These are phyloP conservation scores for Coelinius sp. DNA, from an alignment of 2,888 invertebrate species.

Conservation along the genomic window DNA sequence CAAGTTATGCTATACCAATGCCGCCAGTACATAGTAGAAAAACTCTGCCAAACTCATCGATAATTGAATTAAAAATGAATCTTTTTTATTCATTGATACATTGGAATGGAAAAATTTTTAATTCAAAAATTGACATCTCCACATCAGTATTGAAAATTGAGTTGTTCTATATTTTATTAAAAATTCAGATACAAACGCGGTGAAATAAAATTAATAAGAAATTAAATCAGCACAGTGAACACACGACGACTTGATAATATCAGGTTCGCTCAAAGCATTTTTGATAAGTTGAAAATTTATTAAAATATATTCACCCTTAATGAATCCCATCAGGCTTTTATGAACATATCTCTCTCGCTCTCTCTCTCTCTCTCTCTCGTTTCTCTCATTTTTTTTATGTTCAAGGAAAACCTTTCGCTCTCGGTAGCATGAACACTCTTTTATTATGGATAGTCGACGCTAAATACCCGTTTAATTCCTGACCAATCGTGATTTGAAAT, in stretches of 20 bases:
- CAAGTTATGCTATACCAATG: conserved; percentile 24
- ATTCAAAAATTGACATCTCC: neutral
- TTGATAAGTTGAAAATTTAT: conserved; percentile 11
- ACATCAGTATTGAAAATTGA: too few relatives aligned
- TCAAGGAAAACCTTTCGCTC: conserved; percentile 55
- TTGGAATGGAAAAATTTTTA: neutral
- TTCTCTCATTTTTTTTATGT: neutral
- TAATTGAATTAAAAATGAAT: conserved; percentile 15
- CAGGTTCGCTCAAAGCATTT: neutral
- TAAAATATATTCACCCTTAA: neutral
- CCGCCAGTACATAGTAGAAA: conserved; percentile 1
- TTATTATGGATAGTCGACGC: conserved; percentile 53
- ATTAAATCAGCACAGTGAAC: neutral
- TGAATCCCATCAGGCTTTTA: neutral
- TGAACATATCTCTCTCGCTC: neutral
- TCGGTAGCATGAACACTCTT: conserved; percentile 54
- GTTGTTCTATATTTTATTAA: neutral
- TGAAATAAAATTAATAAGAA: neutral
- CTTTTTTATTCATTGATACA: neutral
- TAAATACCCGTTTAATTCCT: conserved; percentile 41
- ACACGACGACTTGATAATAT: neutral
- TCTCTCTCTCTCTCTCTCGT: too few relatives aligned
- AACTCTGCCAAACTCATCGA: conserved; percentile 7
- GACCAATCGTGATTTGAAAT: conserved; percentile 19
- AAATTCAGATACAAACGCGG: too few relatives aligned